Conservation (phyloP, 2,797 vertebrate species). For the Tapirus indicus region DNA sequence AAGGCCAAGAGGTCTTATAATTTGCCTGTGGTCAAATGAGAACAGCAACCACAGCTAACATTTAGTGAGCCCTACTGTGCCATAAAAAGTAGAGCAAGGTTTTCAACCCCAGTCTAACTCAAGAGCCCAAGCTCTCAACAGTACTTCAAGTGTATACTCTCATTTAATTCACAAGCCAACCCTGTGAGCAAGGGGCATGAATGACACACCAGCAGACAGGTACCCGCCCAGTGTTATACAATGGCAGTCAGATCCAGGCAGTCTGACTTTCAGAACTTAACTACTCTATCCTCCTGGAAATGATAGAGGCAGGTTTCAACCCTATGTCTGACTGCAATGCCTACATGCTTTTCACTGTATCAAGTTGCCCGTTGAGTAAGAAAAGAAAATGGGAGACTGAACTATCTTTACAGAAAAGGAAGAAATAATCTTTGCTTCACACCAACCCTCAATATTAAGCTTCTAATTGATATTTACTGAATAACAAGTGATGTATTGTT, state of each 20-base stretch:
- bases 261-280: not conserved
- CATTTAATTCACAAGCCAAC: not conserved
- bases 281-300: not conserved
- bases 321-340: not conserved
- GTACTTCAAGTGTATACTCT: rapidly evolving
- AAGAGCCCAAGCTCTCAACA: not conserved
- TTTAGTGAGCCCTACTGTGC: not conserved
- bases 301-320: not conserved
- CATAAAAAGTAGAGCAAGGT: not conserved
- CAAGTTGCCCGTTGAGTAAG: not conserved
- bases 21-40: not conserved
- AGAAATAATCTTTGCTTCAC: not conserved
- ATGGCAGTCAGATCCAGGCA: not conserved
- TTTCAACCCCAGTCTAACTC: not conserved
- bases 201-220: not conserved
- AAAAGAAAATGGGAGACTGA: not conserved
- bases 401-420: not conserved
- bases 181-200: not conserved
- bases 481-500: not conserved
- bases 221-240: not conserved
- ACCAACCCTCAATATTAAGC: not conserved
- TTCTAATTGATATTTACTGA: not conserved
- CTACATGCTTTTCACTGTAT: not conserved
- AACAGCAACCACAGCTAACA: not conserved
- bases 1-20: not conserved